These are phyloP conservation scores for Drosophila silvestris DNA, from an alignment of 2,888 invertebrate genomes.

Conservation along the genomic window DNA sequence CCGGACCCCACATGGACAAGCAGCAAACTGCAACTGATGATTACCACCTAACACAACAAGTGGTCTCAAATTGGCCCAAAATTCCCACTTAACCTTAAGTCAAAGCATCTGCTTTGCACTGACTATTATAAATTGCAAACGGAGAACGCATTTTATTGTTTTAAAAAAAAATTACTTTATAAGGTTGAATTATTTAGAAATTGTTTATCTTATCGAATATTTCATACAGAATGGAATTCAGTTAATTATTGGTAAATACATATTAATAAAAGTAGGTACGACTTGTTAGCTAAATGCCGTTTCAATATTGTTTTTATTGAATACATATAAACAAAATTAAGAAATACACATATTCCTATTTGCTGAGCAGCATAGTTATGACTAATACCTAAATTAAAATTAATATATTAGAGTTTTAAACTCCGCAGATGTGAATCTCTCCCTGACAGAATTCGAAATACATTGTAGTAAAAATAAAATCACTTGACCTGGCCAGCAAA, in stretches of 20 bases:
- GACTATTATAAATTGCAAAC: neutral
- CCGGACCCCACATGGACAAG: constrained; percentile 10
- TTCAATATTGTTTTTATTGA: neutral
- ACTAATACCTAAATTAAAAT: neutral
- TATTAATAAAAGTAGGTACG: neutral
- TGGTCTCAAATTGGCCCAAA: neutral
- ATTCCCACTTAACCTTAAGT: constrained; percentile 7
- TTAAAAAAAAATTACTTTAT: neutral
- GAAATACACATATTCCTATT: neutral
- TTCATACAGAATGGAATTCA: neutral
- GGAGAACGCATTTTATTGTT: neutral
- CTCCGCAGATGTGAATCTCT: neutral
- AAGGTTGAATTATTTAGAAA: neutral
- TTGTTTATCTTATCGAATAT: too few species aligned
- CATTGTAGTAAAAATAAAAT: neutral
- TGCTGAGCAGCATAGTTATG: neutral
- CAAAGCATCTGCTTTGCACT: neutral
- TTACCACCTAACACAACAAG: constrained; percentile 9
- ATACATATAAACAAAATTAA: neutral
- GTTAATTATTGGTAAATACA: neutral
- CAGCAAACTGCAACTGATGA: constrained; percentile 26
- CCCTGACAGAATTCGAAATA: neutral
- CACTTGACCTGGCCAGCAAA: neutral
- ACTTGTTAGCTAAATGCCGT: neutral
- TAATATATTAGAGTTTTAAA: neutral